phyloP scores from a whole-genome alignment of 1,140 invertebrate genomes.

The Lethocerus indicus region DNA sequence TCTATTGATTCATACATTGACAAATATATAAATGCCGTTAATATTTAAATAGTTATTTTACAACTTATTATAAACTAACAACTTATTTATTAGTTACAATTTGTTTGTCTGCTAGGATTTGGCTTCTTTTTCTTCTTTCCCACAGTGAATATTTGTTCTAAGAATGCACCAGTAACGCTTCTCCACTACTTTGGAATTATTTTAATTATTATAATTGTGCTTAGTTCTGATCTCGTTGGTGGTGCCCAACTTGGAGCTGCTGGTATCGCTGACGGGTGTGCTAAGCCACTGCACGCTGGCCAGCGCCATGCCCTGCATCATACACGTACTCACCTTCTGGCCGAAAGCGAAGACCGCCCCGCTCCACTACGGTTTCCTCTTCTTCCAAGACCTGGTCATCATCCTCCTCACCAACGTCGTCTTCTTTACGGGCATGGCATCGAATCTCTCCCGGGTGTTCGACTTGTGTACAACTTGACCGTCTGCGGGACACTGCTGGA shows the following conservation, averaged over 20 bases:
- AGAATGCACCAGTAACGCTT: neutral
- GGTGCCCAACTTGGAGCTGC: constrained; percentile 1
- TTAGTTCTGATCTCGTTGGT: neutral
- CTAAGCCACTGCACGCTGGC: neutral
- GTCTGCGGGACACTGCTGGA: constrained; percentile 3
- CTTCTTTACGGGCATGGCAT: neutral
- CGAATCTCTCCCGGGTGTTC: neutral
- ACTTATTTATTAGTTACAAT: neutral
- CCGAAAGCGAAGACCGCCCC: too few species aligned
- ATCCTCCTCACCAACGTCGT: neutral
- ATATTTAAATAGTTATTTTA: neutral
- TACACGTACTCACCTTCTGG: constrained; percentile 3
- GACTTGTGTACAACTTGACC: neutral
- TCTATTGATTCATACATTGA: too few species aligned
- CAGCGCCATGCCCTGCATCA: neutral
- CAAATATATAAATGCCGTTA: too few species aligned
- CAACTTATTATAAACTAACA: neutral
- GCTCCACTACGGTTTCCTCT: constrained; percentile 20
- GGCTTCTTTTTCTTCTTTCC: neutral
- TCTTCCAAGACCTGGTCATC: neutral
- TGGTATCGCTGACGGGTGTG: neutral
- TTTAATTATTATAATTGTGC: neutral
- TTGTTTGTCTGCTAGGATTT: neutral
- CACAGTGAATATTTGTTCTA: neutral
- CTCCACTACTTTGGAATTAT: neutral